Evolutionary conservation across 2,113 vertebrate genomes (phyloP), one percentile per base, ranked within the genome.

Genomic region (Promerops cafer): DNA sequence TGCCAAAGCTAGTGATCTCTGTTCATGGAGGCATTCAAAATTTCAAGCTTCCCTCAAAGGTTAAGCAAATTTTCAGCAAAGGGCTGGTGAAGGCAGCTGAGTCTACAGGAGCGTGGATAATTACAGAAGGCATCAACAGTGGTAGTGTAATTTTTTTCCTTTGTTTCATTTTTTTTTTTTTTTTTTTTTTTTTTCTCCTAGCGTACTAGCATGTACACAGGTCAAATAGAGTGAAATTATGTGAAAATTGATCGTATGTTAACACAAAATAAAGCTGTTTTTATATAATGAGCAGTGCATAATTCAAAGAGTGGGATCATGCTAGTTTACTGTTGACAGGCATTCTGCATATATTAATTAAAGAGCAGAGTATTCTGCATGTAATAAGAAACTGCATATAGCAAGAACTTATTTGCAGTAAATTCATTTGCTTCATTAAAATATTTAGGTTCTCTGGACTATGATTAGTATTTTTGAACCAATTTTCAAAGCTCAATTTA

Each of bases 101-200:
- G 96, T 99, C 98, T 74, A 99, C 99, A 9, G 99, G 98, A 79
- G 99, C 99, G 1, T 99, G 99, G 99, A 99, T 99, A 91, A 95
- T 99, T 91, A 99, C 99, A 3, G 99, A 99, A 94, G 99, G 99
- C 95, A 98, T 99, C 86, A 99, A 99, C 89, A 98, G 98, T 3
- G 99, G 99, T 99, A 97, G 30, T 74, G 20, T n/a, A 31, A 26
- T 54, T 69, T 9, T 26, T 71, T 83, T 78, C 44, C 10, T 52
- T 54, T 45, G 10, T 56, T 71, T 86, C 49, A 20, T 3, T 53
- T 24, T 63, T 64, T 12, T 14, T 39, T 39, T 19, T 66, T 18
- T 4, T 54, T 7, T 59, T 83, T 84, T 28, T 78, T 64, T 59
- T 83, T 84, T 28, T 78, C 60, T 45, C 12, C 19, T 9, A 71